Evolutionary conservation across 2,888 invertebrate genomes (phyloP), one percentile per base, ranked within the genome.

Genomic region (Tetragonisca angustula): DNA sequence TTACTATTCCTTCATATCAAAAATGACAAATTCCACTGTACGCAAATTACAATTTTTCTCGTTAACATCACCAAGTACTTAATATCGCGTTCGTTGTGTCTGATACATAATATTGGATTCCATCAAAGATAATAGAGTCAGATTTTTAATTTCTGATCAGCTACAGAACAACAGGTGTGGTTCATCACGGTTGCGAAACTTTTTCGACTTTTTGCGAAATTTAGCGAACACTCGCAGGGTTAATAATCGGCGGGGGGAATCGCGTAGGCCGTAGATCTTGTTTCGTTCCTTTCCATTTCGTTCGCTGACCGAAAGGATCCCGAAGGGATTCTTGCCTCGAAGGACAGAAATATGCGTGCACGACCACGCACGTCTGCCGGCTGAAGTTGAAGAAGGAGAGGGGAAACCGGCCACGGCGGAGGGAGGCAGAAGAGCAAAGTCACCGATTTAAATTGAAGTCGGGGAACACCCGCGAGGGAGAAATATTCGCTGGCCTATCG

Each of bases 391-490:
- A 81, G 71, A 71, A 52, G 70, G 54, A 74, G 76, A 62, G 70
- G 65, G 43, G 43, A 59, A 72, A 54, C 13, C 27, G n/a, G 15
- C 21, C 21, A 15, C 54, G 62, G 73, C 19, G 79, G 62, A 90
- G 88, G 85, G 83, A 89, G 87, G 85, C 89, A 89, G 91, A 92
- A 89, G 89, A 92, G 92, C 92, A 90, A 84, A 92, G 91, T 94
- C 94, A 94, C 93, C 90, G 91, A 91, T 93, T 94, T 94, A 94
- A 94, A 94, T 94, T 94, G 92, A 94, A 93, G 88, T 79, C 87
- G 85, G 74, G 90, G 91, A 92, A 90, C 91, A 91, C 92, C 91
- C 90, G 91, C 90, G 87, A 91, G 91, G 90, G 87, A 90, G 89
- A 90, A 89, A 87, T 85, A 84, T 83, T 88, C 83, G 88, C 86